Base-by-base conservation (phyloP, 2,113 vertebrate species). In the Oceanites oceanicus region DNA sequence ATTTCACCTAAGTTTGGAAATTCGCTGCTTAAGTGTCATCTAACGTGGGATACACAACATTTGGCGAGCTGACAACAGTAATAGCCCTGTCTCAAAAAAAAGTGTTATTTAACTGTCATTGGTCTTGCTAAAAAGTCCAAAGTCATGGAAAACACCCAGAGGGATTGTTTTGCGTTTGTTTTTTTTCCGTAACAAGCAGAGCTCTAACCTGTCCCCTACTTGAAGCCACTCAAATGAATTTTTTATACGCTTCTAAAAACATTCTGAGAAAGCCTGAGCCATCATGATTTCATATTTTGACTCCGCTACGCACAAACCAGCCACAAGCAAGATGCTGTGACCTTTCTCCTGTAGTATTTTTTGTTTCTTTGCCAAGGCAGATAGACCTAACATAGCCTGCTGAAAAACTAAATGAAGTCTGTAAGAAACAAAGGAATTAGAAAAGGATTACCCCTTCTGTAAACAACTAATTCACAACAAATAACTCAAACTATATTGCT, bases 41-140 rank as follows among this genome's bases (percentile, higher is more conserved):
- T 18, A 65, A 68, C 0, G 2, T 47, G 56, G 25, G 38, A 21
- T 6, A 38, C 0, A 1, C 1, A 72, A 25, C 5, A 36, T 36
- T 25, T 40, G 67, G 50, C 66, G 59, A 91, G 38, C n/a, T 86
- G 82, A 83, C 40, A 94, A 40, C 13, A 86, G 59, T 22, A 76
- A 86, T 0, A 77, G 18, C 29, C 23, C 47, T 32, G 21, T 15
- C 27, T 42, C 22, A 6, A 47, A n/a, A 58, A n/a, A 25, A 56
- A 50, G 45, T 9, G 36, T 30, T 18, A 76, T 34, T 96, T 44
- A 67, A 52, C 19, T 74, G 25, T n/a, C 68, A 29, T 1, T 32
- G 29, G 26, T 40, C 79, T 49, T 67, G 52, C 83, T 77, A 36
- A 13, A 9, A 52, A 85, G 61, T 3, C n/a, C 58, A 59, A 86